Evolutionary conservation across 1,140 invertebrate genomes (phyloP), one percentile per base, ranked within the genome.

Genomic region (Atta cephalotes): DNA sequence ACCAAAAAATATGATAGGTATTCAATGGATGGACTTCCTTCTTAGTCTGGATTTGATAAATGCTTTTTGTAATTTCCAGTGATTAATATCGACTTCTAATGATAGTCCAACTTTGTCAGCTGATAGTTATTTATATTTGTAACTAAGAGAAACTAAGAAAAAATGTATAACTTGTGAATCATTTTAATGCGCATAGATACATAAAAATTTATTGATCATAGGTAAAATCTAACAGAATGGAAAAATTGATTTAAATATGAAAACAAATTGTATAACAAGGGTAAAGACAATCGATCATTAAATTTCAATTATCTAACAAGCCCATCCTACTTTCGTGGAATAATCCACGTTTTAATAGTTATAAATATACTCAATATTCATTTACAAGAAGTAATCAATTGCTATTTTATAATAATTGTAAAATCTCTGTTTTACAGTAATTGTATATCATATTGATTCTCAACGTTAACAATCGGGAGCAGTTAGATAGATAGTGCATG

Each of bases 1-100:
- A 84, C 80, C 70, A 84, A 84, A 81, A 76, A 81, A 14, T 76
- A 84, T 25, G 56, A 76, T 84, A 84, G 58, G n/a, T 62, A 74
- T 62, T 74, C 16, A 74, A 74, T 82, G 18, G 68, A 49, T 49
- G 70, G n/a, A 62, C 25, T 62, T 84, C 18, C 70, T 63, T 28
- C n/a, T 62, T 84, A 84, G 56, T 49, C 3, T 74, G 39, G 5
- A 31, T 74, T 45, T 51, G 39, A 35, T 51, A 84, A 25, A 74
- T 74, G 25, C 45, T 62, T 84, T 3, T 25, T 63, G 31, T n/a
- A 82, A 62, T 62, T 1, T 62, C 39, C 80, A 14, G 25, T 74
- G 68, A 74, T 62, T 72, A 35, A 66, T 45, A 63, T 62, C n/a
- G 18, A 49, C 14, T 80, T 39, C n/a, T 71, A 49, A 79, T 5